Conservation (phyloP, 2,113 vertebrate genomes). For the Anolis carolinensis region DNA sequence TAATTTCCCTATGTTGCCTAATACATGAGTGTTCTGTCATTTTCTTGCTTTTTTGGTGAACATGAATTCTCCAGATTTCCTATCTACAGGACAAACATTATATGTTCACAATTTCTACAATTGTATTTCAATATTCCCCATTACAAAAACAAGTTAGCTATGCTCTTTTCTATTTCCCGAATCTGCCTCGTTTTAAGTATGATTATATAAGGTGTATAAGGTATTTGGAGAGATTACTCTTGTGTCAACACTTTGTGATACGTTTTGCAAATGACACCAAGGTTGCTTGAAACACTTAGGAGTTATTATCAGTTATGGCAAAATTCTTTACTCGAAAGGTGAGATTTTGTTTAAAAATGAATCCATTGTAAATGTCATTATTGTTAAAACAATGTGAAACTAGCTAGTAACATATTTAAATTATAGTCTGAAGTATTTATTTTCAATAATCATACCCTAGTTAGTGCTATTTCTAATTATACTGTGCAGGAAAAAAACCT, state of each 20-base stretch:
- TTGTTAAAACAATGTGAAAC: neutral
- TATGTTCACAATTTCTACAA: conserved; percentile 26
- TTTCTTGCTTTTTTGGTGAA: neutral
- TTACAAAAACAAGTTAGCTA: neutral
- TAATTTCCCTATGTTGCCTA: neutral
- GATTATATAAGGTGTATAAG: conserved; percentile 18
- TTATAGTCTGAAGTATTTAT: neutral
- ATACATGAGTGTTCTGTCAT: neutral
- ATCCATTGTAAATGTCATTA: neutral
- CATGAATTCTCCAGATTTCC: neutral
- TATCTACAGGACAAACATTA: neutral
- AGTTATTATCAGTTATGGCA: conserved; percentile 32
- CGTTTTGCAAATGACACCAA: conserved; percentile 42
- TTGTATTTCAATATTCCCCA: conserved; percentile 27
- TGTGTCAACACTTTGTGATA: conserved; percentile 41
- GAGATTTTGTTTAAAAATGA: conserved; percentile 20
- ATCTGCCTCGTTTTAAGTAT: conserved; percentile 31
- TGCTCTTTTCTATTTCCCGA: neutral
- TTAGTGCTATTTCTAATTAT: neutral
- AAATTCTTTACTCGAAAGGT: conserved; percentile 9
- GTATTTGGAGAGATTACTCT: conserved; percentile 24
- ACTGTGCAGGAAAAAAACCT: neutral
- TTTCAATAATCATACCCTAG: neutral
- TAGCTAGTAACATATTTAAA: neutral
- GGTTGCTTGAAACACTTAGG: conserved; percentile 30